Evolutionary conservation across 2,888 invertebrate genomes (phyloP), one percentile per base, ranked within the genome.

Genomic region (Microctonus hyperodae): DNA sequence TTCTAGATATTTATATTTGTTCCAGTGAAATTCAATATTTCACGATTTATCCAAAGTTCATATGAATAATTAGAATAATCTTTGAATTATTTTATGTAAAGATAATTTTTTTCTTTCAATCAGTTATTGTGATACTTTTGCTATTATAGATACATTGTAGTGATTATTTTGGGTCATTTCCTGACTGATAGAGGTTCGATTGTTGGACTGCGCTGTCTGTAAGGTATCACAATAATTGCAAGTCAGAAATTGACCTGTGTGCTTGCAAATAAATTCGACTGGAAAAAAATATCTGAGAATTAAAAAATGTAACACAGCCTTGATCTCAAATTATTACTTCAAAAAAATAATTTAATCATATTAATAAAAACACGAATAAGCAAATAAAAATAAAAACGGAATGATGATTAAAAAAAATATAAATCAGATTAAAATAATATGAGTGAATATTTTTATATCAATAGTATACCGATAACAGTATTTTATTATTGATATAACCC

Each of bases 191-290:
- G 48, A n/a, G 20, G 10, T 20, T 50, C 22, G 50, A 1, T 50
- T 20, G 22, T 5, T 50, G 48, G 33, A n/a, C 56, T 56, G 56
- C 56, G 56, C 56, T 56, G 22, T 11, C 13, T 55, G 6, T 33
- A 25, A 28, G 2, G 25, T 55, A 16, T 55, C 7, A 16, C 3
- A 55, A 31, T 59, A 59, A 13, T 44, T 59, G 59, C 59, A 59
- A 59, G 59, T 59, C 59, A 59, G 59, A n/a, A n/a, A 40, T 44
- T 59, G 59, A 44, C 44, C 44, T 40, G 35, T 57, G 13, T 57
- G 35, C 22, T 37, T 22, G 23, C n/a, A 59, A 59, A 37, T 57
- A n/a, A 7, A 31, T 22, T 11, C 4, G 13, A 25, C n/a, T 55
- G n/a, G 55, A 16, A 25, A 55, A 55, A n/a, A 55, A 55, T 28